These are phyloP conservation scores for Trachops cirrhosus DNA, from an alignment of 2,797 vertebrate species.

Conservation along the genomic window DNA sequence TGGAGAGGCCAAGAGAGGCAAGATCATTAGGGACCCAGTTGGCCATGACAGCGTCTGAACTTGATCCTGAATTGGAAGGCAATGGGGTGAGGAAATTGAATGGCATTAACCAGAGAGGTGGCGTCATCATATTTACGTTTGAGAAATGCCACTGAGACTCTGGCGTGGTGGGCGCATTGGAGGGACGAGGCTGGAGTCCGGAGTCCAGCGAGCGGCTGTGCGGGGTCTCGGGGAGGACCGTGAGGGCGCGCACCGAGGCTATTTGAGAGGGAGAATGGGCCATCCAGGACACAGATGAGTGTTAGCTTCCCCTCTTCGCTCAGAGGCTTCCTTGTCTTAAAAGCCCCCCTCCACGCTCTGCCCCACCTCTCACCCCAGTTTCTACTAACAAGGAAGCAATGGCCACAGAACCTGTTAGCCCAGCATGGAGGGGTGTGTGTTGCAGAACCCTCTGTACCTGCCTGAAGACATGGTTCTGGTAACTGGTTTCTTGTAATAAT, in stretches of 20 bases:
- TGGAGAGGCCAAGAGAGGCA: not conserved
- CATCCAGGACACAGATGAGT: not conserved
- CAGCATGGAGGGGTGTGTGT: not conserved
- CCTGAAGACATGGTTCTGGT: not conserved
- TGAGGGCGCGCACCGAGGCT: not conserved
- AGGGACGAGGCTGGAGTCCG: not conserved
- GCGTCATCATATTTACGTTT: not conserved
- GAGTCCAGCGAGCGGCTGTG: not conserved
- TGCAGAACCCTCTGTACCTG: not conserved
- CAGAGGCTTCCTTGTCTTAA: not conserved
- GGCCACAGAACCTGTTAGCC: not conserved
- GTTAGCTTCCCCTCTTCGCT: not conserved
- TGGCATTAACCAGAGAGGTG: conserved; percentile 23
- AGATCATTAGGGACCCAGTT: conserved; percentile 17
- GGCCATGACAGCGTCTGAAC: conserved; percentile 49
- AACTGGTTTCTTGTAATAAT: conserved; percentile 37
- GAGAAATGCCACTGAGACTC: not conserved
- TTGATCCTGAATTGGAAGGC: conserved; percentile 61
- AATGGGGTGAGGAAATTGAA: conserved; percentile 53
- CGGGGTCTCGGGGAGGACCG: not conserved
- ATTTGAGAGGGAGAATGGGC: not conserved
- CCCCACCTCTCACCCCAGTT: not conserved
- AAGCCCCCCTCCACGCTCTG: not conserved
- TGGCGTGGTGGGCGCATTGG: not conserved
- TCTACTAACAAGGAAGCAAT: not conserved